A percentile compares a stretch with the other conserved stretches of the same genome.
These are phyloP conservation scores for Scaptomyza tumidula DNA, from an alignment of 2,888 invertebrate genomes.

Conservation along the genomic window DNA sequence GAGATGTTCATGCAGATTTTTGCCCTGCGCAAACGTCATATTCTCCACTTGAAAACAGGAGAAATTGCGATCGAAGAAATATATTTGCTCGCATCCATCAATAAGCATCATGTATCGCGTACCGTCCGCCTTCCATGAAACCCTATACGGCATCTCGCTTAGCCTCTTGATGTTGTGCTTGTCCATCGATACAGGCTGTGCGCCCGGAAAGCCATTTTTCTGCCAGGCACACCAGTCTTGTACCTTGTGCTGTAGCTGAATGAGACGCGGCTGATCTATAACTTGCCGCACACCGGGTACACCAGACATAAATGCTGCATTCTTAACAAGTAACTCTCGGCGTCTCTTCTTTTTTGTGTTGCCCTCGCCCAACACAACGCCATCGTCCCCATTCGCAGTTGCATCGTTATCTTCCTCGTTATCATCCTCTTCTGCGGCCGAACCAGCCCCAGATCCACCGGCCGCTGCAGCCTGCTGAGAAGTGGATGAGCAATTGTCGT, in stretches of 20 bases:
- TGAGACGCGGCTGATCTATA: conserved; percentile 86
- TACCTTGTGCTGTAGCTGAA: conserved; percentile 89
- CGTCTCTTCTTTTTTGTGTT: conserved; percentile 84
- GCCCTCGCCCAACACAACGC: conserved; percentile 40
- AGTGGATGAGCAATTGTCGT: conserved; percentile 67
- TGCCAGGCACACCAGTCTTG: conserved; percentile 93
- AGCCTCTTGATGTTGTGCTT: conserved; percentile 90
- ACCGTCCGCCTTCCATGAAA: conserved; percentile 99
- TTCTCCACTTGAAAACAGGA: conserved; percentile 94
- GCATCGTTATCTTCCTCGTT: conserved; percentile 49
- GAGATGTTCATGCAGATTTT: conserved; percentile 89
- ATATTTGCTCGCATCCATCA: conserved; percentile 92
- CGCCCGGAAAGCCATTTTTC: conserved; percentile 94
- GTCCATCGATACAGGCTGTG: conserved; percentile 99
- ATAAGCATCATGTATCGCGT: conserved; percentile 98
- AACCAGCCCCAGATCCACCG: conserved; percentile 20
- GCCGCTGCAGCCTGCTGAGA: conserved; percentile 58
- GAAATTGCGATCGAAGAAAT: conserved; percentile 97
- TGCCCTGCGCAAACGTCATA: conserved; percentile 91
- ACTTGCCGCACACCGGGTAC: conserved; percentile 91
- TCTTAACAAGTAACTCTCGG: conserved; percentile 87
- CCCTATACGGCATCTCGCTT: conserved; percentile 93
- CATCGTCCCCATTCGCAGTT: conserved; percentile 49
- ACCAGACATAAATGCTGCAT: conserved; percentile 93
- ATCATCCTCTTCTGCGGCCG: conserved; percentile 37